Conservation (phyloP, 1,140 invertebrate species). For the Drosophila repletoides region DNA sequence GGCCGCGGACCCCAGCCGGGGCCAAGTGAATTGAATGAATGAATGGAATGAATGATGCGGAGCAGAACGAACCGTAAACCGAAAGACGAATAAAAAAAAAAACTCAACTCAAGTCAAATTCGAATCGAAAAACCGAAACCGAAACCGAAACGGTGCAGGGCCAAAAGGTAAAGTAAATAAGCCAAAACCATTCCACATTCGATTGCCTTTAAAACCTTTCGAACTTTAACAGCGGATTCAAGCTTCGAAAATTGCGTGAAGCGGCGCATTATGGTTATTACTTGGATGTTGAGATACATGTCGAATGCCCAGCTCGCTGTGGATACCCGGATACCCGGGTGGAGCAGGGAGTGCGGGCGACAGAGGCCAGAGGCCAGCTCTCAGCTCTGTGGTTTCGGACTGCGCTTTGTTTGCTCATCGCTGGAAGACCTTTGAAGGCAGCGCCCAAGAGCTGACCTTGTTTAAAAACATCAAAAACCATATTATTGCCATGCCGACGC, state of each 20-base stretch:
- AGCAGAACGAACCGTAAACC: slow-evolving; percentile 53
- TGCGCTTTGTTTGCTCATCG: slow-evolving; percentile 62
- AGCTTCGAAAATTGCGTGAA: slow-evolving; percentile 65
- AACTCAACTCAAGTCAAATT: no score
- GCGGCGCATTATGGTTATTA: slow-evolving; percentile 63
- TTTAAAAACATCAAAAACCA: slow-evolving; percentile 71
- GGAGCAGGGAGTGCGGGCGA: not conserved
- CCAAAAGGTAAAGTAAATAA: slow-evolving; percentile 31
- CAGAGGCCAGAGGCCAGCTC: slow-evolving; percentile 9
- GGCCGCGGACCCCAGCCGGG: slow-evolving; percentile 46
- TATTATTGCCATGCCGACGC: slow-evolving; percentile 69
- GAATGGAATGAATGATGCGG: slow-evolving; percentile 38
- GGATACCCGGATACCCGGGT: no score
- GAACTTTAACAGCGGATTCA: slow-evolving; percentile 49
- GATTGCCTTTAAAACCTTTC: slow-evolving; percentile 60
- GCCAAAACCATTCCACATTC: slow-evolving; percentile 54
- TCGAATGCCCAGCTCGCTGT: not conserved
- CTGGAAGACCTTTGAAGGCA: slow-evolving; percentile 30
- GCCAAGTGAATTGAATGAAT: slow-evolving; percentile 35
- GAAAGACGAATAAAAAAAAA: no score
- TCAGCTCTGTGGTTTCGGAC: slow-evolving; percentile 17
- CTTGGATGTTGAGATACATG: not conserved
- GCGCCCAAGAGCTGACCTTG: slow-evolving; percentile 57
- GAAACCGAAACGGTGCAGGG: slow-evolving; percentile 14
- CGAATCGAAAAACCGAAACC: slow-evolving; percentile 9